Evolutionary conservation across 2,113 vertebrate species (phyloP).

Genomic region (Capreolus pygargus): DNA sequence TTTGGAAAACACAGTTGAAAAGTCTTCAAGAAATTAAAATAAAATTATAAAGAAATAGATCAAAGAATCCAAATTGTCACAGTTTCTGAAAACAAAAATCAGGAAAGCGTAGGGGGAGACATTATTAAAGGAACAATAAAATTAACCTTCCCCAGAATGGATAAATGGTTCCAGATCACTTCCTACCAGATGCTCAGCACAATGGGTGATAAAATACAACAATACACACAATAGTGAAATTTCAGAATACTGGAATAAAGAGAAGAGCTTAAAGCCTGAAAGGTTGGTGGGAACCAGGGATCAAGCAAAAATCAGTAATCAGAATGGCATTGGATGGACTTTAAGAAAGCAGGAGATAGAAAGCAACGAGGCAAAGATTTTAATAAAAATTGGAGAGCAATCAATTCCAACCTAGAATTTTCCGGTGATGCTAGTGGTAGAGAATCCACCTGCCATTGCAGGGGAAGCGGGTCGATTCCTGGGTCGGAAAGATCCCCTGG

Average conservation of each 20-base stretch:
- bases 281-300: background rate
- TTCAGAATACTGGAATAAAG: background rate
- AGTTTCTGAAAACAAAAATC: background rate
- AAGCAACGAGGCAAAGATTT: background rate
- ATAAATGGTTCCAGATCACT: background rate
- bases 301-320: background rate
- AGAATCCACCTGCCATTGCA: background rate
- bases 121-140: background rate
- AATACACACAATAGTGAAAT: background rate
- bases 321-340: background rate
- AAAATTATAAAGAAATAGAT: background rate
- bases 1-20: background rate
- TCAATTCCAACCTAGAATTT: background rate
- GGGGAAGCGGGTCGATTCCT: background rate
- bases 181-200: background rate
- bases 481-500: background rate
- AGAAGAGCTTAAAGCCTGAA: background rate
- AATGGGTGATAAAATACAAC: background rate
- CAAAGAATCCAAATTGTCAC: background rate
- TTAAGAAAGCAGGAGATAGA: background rate
- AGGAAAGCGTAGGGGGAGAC: background rate
- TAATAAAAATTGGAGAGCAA: background rate
- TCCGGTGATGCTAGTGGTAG: background rate
- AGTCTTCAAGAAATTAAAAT: slow-evolving; percentile 1
- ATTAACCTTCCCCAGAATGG: background rate